Percentiles rank a stretch among this genome's conserved stretches.
Evolutionary conservation across 1,140 invertebrate species (phyloP).

Genomic region (Nautilus pompilius): DNA sequence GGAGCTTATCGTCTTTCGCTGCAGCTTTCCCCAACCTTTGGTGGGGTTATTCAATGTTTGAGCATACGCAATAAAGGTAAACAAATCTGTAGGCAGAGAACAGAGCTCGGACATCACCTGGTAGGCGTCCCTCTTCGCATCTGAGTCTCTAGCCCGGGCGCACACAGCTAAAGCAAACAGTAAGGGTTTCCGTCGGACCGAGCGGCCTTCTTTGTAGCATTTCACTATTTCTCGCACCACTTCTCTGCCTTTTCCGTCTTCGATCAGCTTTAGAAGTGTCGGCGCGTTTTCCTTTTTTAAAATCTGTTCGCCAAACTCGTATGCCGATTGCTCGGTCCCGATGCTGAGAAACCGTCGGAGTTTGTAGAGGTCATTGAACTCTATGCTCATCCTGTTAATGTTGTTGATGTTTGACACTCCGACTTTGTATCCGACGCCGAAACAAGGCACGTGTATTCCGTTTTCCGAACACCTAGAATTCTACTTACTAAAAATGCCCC

Average conservation of each 20-base stretch:
- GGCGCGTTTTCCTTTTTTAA: slow-evolving; percentile 13
- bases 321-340: slow-evolving; percentile 19
- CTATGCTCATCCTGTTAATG: background rate
- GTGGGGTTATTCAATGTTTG: slow-evolving; percentile 56
- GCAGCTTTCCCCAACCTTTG: slow-evolving; percentile 63
- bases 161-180: slow-evolving; percentile 64
- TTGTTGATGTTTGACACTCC: too few relatives aligned
- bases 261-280: slow-evolving; percentile 16
- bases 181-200: slow-evolving; percentile 55
- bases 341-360: slow-evolving; percentile 17
- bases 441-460: too few relatives aligned
- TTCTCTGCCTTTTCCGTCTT: slow-evolving; percentile 23
- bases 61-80: slow-evolving; percentile 63
- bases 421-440: too few relatives aligned
- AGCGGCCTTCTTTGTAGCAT: slow-evolving; percentile 15
- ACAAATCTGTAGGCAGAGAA: slow-evolving; percentile 60
- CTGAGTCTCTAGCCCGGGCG: slow-evolving; percentile 48
- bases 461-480: too few relatives aligned
- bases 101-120: slow-evolving; percentile 59
- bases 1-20: slow-evolving; percentile 60
- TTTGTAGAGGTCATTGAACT: slow-evolving; percentile 10
- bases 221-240: slow-evolving; percentile 24
- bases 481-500: too few relatives aligned
- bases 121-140: slow-evolving; percentile 59
- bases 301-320: slow-evolving; percentile 15